These are phyloP conservation scores for Porites australiensis DNA, from an alignment of 64 coral and sea anemone species.

Conservation along the genomic window DNA sequence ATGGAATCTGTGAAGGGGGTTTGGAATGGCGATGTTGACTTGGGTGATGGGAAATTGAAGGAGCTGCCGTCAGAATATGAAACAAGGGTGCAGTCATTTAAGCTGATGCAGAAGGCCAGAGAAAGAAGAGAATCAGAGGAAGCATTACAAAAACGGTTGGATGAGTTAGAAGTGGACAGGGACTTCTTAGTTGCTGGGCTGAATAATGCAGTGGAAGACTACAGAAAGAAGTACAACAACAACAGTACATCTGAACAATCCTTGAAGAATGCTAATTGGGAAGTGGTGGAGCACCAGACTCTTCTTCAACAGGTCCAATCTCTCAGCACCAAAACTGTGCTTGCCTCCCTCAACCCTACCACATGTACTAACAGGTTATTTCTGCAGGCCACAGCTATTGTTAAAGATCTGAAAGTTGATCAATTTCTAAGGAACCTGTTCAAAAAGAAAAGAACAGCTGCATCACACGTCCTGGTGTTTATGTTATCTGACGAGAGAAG, in stretches of 20 bases:
- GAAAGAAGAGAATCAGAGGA: background rate
- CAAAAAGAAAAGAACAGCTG: slow-evolving; percentile 59
- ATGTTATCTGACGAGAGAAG: slow-evolving; percentile 59
- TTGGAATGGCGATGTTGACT: slow-evolving; percentile 65
- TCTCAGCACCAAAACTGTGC: background rate
- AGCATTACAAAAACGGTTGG: background rate
- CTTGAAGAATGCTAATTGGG: slow-evolving; percentile 67
- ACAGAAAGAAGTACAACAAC: slow-evolving; percentile 38
- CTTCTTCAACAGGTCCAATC: slow-evolving; percentile 42
- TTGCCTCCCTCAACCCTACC: slow-evolving; percentile 23
- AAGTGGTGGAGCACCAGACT: slow-evolving; percentile 58
- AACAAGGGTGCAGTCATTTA: background rate
- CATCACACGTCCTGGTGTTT: slow-evolving; percentile 47
- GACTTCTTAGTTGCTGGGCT: slow-evolving; percentile 34
- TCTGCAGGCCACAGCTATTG: background rate
- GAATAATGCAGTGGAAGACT: slow-evolving; percentile 3
- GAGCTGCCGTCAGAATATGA: slow-evolving; percentile 41
- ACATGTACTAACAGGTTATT: slow-evolving; percentile 16
- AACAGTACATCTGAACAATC: slow-evolving; percentile 27
- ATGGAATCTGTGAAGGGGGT: slow-evolving; percentile 61
- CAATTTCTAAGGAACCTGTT: slow-evolving; percentile 30
- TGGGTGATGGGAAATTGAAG: slow-evolving; percentile 53
- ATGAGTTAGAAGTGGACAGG: background rate
- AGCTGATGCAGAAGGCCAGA: background rate
- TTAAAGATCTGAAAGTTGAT: slow-evolving; percentile 31